Conservation (phyloP, 2,113 vertebrate genomes). For the Mormoops blainvillei region DNA sequence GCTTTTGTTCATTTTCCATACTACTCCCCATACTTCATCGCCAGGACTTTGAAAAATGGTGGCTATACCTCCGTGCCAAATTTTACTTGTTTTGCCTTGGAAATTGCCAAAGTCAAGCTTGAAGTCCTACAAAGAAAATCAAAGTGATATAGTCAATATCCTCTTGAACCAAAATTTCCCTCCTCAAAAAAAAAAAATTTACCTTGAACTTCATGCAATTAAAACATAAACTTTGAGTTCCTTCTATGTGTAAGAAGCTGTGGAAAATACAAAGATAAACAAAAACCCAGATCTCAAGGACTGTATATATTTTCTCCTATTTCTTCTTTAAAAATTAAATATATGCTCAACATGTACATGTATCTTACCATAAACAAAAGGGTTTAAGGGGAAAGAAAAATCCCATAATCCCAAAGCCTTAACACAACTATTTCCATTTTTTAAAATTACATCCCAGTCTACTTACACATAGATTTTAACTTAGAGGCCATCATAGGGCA, state of each 20-base stretch:
- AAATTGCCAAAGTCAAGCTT: slow-evolving; percentile 88
- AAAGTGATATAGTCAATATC: slow-evolving; percentile 53
- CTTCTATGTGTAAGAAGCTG: not conserved
- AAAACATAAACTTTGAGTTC: not conserved
- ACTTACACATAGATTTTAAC: not conserved
- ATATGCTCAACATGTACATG: not conserved
- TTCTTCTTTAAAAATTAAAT: slow-evolving; percentile 32
- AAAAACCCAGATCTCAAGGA: not conserved
- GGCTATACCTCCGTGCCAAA: slow-evolving; percentile 92
- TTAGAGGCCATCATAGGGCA: not conserved
- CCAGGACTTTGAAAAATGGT: slow-evolving; percentile 87
- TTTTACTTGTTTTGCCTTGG: slow-evolving; percentile 72
- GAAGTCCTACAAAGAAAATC: slow-evolving; percentile 85
- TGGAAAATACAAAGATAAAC: slow-evolving; percentile 25
- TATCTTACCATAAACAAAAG: not conserved
- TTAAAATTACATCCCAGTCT: not conserved
- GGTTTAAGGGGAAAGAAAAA: not conserved
- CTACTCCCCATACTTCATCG: slow-evolving; percentile 91
- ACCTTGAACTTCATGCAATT: not conserved
- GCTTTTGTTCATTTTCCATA: slow-evolving; percentile 89
- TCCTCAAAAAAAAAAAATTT: slow-evolving; percentile 38
- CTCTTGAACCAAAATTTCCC: not conserved
- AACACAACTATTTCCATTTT: not conserved
- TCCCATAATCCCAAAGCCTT: not conserved
- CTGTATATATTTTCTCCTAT: not conserved